Percentiles rank a stretch among this genome's conserved stretches.
Conservation (phyloP, 2,888 invertebrate species). For the Blera fallax region DNA sequence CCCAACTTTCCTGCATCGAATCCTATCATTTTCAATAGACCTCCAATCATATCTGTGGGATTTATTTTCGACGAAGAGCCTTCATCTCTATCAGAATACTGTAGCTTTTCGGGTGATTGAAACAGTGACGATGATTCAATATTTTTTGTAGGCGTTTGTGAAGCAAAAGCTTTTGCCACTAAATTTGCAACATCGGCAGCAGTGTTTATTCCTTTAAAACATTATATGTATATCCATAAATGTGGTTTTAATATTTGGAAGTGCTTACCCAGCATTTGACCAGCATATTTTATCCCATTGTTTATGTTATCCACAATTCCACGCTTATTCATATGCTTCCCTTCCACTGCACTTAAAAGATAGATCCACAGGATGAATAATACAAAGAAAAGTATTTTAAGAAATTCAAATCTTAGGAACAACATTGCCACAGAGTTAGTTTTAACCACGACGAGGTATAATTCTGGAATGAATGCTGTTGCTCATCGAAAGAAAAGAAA, state of each 20-base stretch:
- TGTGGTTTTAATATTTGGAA: background rate
- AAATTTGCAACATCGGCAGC: constrained; percentile 85
- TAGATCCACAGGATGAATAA: constrained; percentile 56
- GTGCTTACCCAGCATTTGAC: constrained; percentile 79
- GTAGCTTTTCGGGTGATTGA: constrained; percentile 46
- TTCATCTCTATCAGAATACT: constrained; percentile 54
- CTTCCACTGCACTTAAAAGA: constrained; percentile 40
- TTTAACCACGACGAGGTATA: constrained; percentile 12
- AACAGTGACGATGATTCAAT: constrained; percentile 30
- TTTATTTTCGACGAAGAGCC: constrained; percentile 39
- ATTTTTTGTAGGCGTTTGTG: constrained; percentile 73
- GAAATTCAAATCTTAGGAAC: constrained; percentile 34
- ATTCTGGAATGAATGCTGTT: constrained; percentile 20
- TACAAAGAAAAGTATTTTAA: constrained; percentile 48
- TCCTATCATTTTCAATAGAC: constrained; percentile 87
- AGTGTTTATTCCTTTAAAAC: constrained; percentile 79
- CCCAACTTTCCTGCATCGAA: constrained; percentile 89
- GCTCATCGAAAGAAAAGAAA: constrained; percentile 48
- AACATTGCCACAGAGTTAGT: constrained; percentile 27
- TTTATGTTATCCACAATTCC: constrained; percentile 80
- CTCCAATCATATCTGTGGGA: constrained; percentile 75
- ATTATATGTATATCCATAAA: background rate
- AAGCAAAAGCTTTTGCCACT: constrained; percentile 84
- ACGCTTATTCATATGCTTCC: constrained; percentile 73
- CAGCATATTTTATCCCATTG: constrained; percentile 79